phyloP scores from a whole-genome alignment of 2,113 vertebrate species.

The Stegastes partitus region DNA sequence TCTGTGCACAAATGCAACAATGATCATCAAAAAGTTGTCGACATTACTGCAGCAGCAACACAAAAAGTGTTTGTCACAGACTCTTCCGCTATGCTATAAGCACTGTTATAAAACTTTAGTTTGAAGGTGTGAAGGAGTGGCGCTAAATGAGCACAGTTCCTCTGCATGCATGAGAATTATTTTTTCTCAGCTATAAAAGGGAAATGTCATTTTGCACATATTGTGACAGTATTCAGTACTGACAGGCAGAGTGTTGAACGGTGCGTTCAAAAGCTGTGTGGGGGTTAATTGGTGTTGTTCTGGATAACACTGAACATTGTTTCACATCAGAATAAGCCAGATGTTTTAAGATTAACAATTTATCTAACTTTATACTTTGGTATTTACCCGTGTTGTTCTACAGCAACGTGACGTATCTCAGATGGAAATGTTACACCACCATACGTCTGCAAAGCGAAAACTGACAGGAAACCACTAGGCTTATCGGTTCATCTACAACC shows the following conservation, averaged over 20 bases:
- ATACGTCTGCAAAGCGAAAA: no score
- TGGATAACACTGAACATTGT: not conserved
- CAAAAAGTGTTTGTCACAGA: not conserved
- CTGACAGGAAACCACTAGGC: no score
- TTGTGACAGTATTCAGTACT: conserved; percentile 25
- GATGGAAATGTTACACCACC: no score
- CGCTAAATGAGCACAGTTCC: conserved; percentile 2
- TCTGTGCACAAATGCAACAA: not conserved
- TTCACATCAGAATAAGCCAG: not conserved
- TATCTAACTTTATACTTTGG: not conserved
- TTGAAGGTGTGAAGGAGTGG: not conserved
- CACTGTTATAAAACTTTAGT: not conserved
- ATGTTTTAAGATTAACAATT: not conserved
- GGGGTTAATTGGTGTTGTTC: not conserved
- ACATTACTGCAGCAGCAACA: not conserved
- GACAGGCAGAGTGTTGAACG: not conserved
- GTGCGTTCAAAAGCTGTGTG: not conserved
- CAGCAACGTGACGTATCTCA: no score
- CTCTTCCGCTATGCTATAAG: not conserved
- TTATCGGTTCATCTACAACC: no score
- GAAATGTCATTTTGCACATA: conserved; percentile 51
- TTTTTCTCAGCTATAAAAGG: conserved; percentile 42
- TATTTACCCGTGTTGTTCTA: no score
- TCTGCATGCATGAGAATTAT: conserved; percentile 6
- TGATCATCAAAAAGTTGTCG: not conserved